Conservation (phyloP, 2,888 invertebrate species). For the Xestobium rufovillosum region DNA sequence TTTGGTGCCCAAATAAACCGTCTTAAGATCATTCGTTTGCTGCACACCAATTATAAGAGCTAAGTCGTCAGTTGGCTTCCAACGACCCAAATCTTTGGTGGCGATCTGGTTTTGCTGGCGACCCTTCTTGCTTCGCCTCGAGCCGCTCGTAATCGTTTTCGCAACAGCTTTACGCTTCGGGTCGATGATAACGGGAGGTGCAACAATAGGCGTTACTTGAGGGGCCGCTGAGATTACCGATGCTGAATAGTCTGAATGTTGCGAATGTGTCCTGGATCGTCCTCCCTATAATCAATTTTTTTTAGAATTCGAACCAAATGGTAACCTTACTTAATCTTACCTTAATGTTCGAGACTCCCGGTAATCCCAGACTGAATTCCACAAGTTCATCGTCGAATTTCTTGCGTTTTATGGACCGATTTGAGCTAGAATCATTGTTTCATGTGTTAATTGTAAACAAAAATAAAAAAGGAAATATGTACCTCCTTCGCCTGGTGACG, state of each 20-base stretch:
- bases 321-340: constrained; percentile 22
- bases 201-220: constrained; percentile 11
- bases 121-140: constrained; percentile 52
- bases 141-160: constrained; percentile 38
- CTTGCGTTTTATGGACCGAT: constrained; percentile 88
- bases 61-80: constrained; percentile 97
- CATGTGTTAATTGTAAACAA: constrained; percentile 10
- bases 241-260: constrained; percentile 37
- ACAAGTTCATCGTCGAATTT: constrained; percentile 97
- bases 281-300: constrained; percentile 32
- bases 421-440: constrained; percentile 56
- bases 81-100: constrained; percentile 81
- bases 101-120: constrained; percentile 62
- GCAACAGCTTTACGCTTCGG: constrained; percentile 44
- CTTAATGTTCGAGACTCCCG: constrained; percentile 44
- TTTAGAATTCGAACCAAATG: not conserved
- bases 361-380: constrained; percentile 74
- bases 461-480: too few relatives aligned
- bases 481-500: constrained; percentile 38
- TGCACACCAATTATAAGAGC: constrained; percentile 89
- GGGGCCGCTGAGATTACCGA: constrained; percentile 30
- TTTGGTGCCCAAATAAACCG: constrained; percentile 85
- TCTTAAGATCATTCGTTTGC: constrained; percentile 73
- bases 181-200: constrained; percentile 24
- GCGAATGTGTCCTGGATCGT: constrained; percentile 41